Percentiles rank a stretch among this genome's conserved stretches.
Evolutionary conservation across 2,888 invertebrate species (phyloP).

Genomic region (Lithophane leautieri): DNA sequence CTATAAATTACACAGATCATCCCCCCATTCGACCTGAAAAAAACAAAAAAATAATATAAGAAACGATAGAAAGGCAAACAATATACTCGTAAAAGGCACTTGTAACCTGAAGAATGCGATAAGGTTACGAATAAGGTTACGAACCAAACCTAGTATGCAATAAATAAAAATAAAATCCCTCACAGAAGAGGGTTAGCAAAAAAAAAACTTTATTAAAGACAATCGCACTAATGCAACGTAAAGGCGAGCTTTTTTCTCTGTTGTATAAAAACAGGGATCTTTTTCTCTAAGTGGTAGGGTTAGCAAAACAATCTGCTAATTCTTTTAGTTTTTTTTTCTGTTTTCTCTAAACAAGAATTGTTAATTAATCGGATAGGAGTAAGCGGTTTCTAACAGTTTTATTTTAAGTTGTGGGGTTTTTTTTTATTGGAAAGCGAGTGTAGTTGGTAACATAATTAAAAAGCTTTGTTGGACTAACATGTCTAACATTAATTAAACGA

Average conservation of each 20-base stretch:
- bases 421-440: neutral
- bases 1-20: neutral
- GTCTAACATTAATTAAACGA: conserved; percentile 23
- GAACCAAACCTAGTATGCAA: conserved; percentile 44
- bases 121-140: conserved; percentile 24
- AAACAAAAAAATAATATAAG: neutral
- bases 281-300: conserved; percentile 64
- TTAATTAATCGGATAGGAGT: conserved; percentile 36
- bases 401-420: neutral
- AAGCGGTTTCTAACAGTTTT: conserved; percentile 36
- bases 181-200: conserved; percentile 58
- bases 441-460: conserved; percentile 45
- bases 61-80: conserved; percentile 7
- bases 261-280: conserved; percentile 62
- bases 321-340: conserved; percentile 4
- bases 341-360: conserved; percentile 9
- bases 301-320: conserved; percentile 48
- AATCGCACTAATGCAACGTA: conserved; percentile 67
- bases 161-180: conserved; percentile 63
- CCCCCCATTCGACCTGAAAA: neutral
- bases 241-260: conserved; percentile 46
- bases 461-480: neutral
- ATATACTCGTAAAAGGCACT: conserved; percentile 37
- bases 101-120: conserved; percentile 40
- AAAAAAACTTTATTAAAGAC: conserved; percentile 63